Conservation (phyloP, 2,888 invertebrate genomes). For the Orthosia cruda region DNA sequence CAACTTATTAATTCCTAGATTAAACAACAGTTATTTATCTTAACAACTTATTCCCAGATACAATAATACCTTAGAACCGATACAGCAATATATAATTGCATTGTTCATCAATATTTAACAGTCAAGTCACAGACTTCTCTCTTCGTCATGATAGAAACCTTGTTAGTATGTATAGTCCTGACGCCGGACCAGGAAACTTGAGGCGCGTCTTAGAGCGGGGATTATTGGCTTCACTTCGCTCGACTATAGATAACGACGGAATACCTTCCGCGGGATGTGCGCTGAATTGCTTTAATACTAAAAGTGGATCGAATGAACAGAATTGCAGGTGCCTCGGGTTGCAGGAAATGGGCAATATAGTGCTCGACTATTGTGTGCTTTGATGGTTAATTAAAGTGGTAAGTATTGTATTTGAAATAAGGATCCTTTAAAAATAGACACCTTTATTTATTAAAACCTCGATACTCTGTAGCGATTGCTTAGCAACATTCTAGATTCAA, state of each 20-base stretch:
- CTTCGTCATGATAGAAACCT: no score
- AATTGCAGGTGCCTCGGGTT: constrained; percentile 38
- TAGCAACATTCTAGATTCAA: no score
- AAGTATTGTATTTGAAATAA: background rate
- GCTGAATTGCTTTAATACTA: no score
- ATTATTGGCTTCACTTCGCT: constrained; percentile 60
- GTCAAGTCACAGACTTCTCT: constrained; percentile 57
- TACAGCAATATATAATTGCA: constrained; percentile 28
- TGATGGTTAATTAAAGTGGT: background rate
- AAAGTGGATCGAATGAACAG: constrained; percentile 40
- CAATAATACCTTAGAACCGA: constrained; percentile 1
- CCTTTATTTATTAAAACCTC: no score
- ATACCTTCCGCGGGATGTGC: no score
- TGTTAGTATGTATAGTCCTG: no score
- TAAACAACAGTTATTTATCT: background rate
- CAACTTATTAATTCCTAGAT: no score
- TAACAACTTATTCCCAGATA: background rate
- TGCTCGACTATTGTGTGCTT: constrained; percentile 8
- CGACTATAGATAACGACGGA: constrained; percentile 61
- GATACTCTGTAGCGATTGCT: no score
- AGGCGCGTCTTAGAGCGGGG: constrained; percentile 52
- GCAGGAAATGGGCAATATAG: background rate
- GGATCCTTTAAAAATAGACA: no score
- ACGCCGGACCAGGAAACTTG: constrained; percentile 50
- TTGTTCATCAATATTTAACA: constrained; percentile 53